Percentiles rank a stretch among this genome's conserved stretches.
phyloP scores from a whole-genome alignment of 2,113 vertebrate genomes.

The Chamaea fasciata region DNA sequence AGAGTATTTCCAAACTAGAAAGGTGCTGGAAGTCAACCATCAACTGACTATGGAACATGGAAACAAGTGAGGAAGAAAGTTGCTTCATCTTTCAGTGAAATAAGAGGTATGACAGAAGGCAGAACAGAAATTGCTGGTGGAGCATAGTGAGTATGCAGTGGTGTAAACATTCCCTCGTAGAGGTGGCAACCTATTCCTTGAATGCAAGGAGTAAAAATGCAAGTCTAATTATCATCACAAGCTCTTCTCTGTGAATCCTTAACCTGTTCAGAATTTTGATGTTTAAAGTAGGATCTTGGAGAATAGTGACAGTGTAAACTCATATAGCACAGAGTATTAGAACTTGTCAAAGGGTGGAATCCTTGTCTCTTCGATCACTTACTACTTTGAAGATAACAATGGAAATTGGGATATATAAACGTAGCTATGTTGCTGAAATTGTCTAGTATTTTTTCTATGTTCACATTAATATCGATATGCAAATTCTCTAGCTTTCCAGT shows the following conservation, averaged over 20 bases:
- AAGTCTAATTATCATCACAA: not conserved
- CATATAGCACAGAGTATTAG: not conserved
- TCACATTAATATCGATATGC: not conserved
- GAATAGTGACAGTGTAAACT: not conserved
- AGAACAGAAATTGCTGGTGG: not conserved
- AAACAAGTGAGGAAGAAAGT: not conserved
- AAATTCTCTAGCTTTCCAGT: not conserved
- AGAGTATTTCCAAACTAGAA: not conserved
- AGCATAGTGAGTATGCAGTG: not conserved
- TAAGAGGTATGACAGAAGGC: not conserved
- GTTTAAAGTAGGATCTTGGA: not conserved
- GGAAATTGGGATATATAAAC: not conserved
- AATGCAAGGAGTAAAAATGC: not conserved
- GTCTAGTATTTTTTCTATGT: not conserved
- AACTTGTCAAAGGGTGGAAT: not conserved
- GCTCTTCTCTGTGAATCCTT: not conserved
- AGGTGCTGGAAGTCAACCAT: not conserved
- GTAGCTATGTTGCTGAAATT: not conserved
- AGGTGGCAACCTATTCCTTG: not conserved
- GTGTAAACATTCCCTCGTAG: fast-evolving
- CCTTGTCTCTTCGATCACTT: not conserved
- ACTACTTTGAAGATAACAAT: not conserved
- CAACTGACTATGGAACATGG: not conserved
- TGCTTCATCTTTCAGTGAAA: not conserved
- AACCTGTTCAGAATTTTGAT: not conserved